These are phyloP conservation scores for Penaeus monodon DNA, from an alignment of 2,888 invertebrate genomes.

Conservation along the genomic window DNA sequence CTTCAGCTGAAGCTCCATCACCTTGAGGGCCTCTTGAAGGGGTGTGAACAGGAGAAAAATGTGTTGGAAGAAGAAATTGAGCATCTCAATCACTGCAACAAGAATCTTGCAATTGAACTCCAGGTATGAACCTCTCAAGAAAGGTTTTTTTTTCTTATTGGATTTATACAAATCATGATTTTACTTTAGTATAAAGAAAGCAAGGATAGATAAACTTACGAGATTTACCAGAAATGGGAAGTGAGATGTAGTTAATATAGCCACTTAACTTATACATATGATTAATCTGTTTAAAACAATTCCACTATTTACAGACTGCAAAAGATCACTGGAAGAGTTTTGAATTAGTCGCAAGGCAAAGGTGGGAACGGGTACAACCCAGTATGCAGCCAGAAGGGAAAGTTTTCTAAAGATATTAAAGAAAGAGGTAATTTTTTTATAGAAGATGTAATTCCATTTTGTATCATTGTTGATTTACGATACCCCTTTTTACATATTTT, in stretches of 20 bases:
- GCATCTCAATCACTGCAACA: conserved; percentile 33
- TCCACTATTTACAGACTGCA: conserved; percentile 25
- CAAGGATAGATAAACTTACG: too few relatives aligned
- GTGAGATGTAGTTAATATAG: neutral
- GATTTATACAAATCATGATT: too few relatives aligned
- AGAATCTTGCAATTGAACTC: conserved; percentile 36
- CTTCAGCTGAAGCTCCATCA: conserved; percentile 48
- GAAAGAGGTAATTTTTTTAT: conserved; percentile 46
- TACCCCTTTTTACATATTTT: too few relatives aligned
- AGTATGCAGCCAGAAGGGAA: conserved; percentile 51
- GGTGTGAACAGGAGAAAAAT: conserved; percentile 35
- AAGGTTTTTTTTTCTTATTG: too few relatives aligned
- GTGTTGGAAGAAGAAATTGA: conserved; percentile 38
- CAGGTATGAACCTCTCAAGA: conserved; percentile 21
- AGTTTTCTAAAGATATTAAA: conserved; percentile 40
- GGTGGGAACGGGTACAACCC: neutral
- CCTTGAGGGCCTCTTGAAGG: conserved; percentile 27
- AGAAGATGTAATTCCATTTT: neutral
- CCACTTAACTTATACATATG: too few relatives aligned
- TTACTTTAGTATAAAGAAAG: too few relatives aligned
- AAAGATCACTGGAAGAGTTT: conserved; percentile 52
- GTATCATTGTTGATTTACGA: neutral
- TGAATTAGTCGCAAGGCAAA: conserved; percentile 12
- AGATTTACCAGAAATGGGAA: conserved; percentile 1
- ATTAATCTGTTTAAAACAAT: too few relatives aligned